phyloP scores from a whole-genome alignment of 2,797 vertebrate species.

The Mycteria americana region DNA sequence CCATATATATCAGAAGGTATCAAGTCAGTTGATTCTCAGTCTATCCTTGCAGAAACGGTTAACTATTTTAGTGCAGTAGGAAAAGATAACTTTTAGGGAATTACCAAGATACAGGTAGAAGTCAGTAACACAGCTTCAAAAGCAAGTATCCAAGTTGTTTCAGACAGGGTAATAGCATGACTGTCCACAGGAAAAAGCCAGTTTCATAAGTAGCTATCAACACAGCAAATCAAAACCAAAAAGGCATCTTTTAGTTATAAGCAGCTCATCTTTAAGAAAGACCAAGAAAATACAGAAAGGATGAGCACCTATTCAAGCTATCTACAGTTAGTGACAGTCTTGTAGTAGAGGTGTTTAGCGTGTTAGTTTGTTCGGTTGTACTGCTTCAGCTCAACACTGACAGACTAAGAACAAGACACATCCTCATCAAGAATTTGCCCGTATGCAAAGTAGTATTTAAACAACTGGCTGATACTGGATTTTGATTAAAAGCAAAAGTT shows the following conservation, averaged over 20 bases:
- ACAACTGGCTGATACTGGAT: not conserved
- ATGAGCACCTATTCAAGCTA: not conserved
- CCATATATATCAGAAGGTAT: not conserved
- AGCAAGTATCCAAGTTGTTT: not conserved
- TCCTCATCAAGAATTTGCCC: not conserved
- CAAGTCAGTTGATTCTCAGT: not conserved
- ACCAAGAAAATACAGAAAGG: not conserved
- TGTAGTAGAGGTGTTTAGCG: not conserved
- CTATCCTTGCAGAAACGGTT: not conserved
- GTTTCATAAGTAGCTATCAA: not conserved
- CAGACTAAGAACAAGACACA: not conserved
- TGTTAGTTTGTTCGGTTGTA: not conserved
- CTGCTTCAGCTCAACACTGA: not conserved
- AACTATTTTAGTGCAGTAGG: not conserved
- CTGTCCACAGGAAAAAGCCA: not conserved
- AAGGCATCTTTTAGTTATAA: not conserved
- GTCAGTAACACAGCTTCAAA: not conserved
- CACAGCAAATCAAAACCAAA: not conserved
- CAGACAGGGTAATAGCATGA: not conserved
- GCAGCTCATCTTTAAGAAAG: not conserved
- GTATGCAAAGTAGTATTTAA: not conserved
- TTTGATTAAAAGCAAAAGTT: not conserved
- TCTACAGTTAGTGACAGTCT: not conserved
- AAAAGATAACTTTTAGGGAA: not conserved
- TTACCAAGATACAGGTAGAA: not conserved